Conservation (phyloP, 2,113 vertebrate genomes). For the Labeo rohita region DNA sequence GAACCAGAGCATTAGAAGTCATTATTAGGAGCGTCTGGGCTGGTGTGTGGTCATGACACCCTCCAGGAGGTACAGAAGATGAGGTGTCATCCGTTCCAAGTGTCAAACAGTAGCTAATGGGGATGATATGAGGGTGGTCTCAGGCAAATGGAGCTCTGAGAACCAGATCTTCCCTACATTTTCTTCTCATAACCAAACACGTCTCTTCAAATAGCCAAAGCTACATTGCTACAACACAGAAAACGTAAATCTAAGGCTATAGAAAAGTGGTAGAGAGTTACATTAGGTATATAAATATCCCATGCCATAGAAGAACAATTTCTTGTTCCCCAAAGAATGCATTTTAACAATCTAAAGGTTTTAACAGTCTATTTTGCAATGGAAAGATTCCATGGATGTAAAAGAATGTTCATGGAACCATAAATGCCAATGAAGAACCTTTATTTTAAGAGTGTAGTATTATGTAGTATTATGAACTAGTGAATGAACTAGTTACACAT, state of each 20-base stretch:
- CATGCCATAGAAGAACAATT: not conserved
- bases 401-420: not conserved
- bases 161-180: not conserved
- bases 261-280: not conserved
- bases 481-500: not conserved
- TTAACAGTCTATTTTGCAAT: not conserved
- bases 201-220: not conserved
- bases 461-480: not conserved
- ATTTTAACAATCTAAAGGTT: not conserved
- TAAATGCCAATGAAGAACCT: not conserved
- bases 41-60: slow-evolving; percentile 38
- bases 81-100: slow-evolving; percentile 28
- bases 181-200: not conserved
- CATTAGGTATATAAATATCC: not conserved
- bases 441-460: not conserved
- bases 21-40: slow-evolving; percentile 8
- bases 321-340: not conserved
- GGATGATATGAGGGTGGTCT: slow-evolving; percentile 44
- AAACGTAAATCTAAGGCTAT: not conserved
- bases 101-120: slow-evolving; percentile 44
- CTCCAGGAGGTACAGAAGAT: not conserved
- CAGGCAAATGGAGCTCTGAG: slow-evolving; percentile 31
- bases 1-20: not conserved
- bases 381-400: not conserved
- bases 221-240: not conserved